These are phyloP conservation scores for Phalanger gymnotis DNA, from an alignment of 2,797 vertebrate species.

Conservation along the genomic window DNA sequence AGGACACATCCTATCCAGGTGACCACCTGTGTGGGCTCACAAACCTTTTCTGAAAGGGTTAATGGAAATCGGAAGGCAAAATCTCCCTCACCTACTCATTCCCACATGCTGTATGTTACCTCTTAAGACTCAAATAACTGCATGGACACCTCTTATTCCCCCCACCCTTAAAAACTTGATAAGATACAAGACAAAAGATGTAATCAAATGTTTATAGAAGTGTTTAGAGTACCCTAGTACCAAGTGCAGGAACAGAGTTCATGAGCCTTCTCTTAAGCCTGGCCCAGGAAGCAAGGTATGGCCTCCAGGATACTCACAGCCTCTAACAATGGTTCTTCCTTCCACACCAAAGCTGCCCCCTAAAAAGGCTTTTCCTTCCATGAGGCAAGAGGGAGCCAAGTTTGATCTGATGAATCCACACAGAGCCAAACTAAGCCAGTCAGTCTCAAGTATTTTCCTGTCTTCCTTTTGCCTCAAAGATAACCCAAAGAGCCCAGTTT, in stretches of 20 bases:
- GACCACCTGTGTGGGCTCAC: background rate
- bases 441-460: background rate
- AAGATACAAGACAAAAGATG: conserved; percentile 12
- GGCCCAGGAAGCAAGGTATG: background rate
- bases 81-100: background rate
- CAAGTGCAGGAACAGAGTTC: background rate
- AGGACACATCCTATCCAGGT: background rate
- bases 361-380: background rate
- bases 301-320: background rate
- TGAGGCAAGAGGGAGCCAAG: background rate
- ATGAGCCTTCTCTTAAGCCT: background rate
- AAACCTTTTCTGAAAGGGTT: background rate
- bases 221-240: background rate
- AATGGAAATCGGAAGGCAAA: background rate
- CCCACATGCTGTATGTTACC: background rate
- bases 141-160: background rate
- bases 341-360: background rate
- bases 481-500: background rate
- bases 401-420: background rate
- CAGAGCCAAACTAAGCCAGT: background rate
- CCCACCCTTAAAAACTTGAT: background rate
- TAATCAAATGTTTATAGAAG: conserved; percentile 26
- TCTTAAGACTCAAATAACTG: background rate
- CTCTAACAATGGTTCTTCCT: background rate
- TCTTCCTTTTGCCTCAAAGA: background rate